A percentile compares a stretch with the other conserved stretches of the same genome.
Conservation (phyloP, 2,113 vertebrate genomes). For the Microcebus griseorufus region DNA sequence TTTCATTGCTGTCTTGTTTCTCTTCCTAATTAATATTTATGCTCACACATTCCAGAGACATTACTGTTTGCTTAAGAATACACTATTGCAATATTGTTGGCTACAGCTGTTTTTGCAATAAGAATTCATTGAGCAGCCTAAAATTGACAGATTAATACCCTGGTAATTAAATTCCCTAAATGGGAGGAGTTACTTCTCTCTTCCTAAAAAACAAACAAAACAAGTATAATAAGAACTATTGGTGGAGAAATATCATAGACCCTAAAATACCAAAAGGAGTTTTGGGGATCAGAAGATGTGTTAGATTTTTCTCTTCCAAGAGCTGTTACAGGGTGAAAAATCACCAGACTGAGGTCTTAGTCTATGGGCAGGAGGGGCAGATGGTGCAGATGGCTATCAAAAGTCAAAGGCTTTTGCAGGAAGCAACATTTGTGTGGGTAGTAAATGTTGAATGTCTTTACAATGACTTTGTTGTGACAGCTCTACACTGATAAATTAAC, state of each 20-base stretch:
- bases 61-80: constrained; percentile 69
- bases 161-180: constrained; percentile 51
- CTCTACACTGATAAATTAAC: not conserved
- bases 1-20: constrained; percentile 72
- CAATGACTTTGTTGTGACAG: not conserved
- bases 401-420: not conserved
- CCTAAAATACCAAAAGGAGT: not conserved
- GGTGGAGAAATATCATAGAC: not conserved
- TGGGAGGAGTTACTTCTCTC: not conserved
- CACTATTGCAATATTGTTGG: constrained; percentile 51
- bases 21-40: constrained; percentile 80
- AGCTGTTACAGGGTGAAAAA: not conserved
- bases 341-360: not conserved
- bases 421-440: not conserved
- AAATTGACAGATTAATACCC: constrained; percentile 54
- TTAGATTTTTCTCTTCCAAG: not conserved
- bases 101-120: constrained; percentile 60
- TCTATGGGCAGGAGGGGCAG: not conserved
- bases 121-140: constrained; percentile 46
- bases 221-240: not conserved
- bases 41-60: constrained; percentile 43
- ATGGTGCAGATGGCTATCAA: not conserved
- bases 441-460: not conserved
- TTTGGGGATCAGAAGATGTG: not conserved
- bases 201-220: constrained; percentile 38